Conservation (phyloP, 2,888 invertebrate species). For the Agrochola lychnidis region DNA sequence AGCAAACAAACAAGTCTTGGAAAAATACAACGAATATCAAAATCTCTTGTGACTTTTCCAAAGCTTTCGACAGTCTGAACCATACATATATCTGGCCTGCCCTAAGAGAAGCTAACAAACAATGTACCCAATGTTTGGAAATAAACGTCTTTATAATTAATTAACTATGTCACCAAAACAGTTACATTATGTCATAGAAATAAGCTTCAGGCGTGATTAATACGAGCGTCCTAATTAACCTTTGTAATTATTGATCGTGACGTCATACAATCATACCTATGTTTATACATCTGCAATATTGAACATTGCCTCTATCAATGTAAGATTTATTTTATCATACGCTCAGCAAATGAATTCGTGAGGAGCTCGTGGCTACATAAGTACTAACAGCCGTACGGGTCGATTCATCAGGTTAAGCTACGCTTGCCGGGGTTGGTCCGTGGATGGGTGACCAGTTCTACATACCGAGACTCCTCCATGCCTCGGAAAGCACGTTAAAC, state of each 20-base stretch:
- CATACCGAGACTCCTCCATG: no score
- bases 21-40: not conserved
- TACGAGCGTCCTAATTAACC: not conserved
- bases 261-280: no score
- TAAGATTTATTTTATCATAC: not conserved
- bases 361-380: no score
- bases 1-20: not conserved
- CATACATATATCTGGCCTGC: not conserved
- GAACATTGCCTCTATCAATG: not conserved
- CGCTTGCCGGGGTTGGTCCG: no score
- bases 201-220: constrained; percentile 8
- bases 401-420: no score
- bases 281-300: not conserved
- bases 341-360: not conserved
- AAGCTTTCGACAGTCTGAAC: not conserved
- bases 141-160: not conserved
- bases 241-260: constrained; percentile 1
- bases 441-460: no score
- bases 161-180: not conserved
- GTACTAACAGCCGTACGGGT: no score
- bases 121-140: not conserved
- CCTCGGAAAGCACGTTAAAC: no score
- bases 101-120: not conserved
- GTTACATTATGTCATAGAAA: not conserved
- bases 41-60: not conserved